Evolutionary conservation across 2,797 vertebrate species (phyloP), one percentile per base, ranked within the genome.

Genomic region (Ptychobarbus kaznakovi): DNA sequence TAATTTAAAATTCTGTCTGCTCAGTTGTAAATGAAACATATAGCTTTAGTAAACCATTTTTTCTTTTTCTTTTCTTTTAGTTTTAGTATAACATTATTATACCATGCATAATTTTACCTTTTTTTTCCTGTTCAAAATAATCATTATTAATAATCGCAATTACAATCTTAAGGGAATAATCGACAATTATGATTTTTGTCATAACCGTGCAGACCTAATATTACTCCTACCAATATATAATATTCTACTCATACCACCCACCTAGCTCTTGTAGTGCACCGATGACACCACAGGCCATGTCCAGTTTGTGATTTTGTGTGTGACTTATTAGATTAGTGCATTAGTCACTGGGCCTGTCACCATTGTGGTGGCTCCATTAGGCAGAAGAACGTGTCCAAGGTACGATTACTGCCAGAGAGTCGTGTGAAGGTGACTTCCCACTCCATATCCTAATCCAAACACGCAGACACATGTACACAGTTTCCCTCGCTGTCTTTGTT

Each of bases 351-450:
- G 28, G 18, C 35, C 79, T 8, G 49, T 61, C 53, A n/a, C 28
- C 18, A 81, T 72, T 70, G 51, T 42, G 28, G 42, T 87, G 58
- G 56, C 53, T 80, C 44, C 38, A 79, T 89, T 80, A 84, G 74
- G 42, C 63, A 46, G 58, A 81, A 51, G n/a, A 42, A 76, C n/a
- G 49, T 87, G 69, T 58, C 20, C 68, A 81, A 73, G 32, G 58
- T 53, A 53, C 7, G 5, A 83, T 66, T 53, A 80, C 28, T 49
- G 65, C 66, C 80, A 78, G 38, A 22, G 68, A 65, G 42, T 87
- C n/a, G n/a, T 80, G 63, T 86, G 83, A 89, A 88, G 72, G 89
- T 88, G 87, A 87, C 87, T 77, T 77, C 11, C 11, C 28, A 44
- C 53, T 56, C 61, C 74, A 51, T 65, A 72, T 25, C 20, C 63